These are phyloP conservation scores for Macrotrachela quadricornifera DNA, from an alignment of 1,140 invertebrate genomes.

Conservation along the genomic window DNA sequence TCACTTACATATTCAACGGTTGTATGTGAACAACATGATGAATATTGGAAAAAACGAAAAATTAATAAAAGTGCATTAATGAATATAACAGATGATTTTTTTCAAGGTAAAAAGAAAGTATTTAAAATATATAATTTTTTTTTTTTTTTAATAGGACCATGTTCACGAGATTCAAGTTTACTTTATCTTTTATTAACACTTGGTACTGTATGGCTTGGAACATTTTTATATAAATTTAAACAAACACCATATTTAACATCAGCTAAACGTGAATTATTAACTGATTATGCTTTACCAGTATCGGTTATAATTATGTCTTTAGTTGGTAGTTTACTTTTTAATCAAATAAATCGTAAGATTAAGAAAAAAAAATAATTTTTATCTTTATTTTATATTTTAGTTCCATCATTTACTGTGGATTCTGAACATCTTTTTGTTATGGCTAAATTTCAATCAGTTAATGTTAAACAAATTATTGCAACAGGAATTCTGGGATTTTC, in stretches of 20 bases:
- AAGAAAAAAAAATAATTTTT: no score
- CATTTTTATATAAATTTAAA: conserved; percentile 44
- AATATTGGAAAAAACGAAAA: background rate
- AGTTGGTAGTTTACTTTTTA: conserved; percentile 24
- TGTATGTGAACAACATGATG: background rate
- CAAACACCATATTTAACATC: conserved; percentile 44
- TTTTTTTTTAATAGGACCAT: background rate
- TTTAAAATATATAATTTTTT: background rate
- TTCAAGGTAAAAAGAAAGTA: no score
- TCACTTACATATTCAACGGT: background rate
- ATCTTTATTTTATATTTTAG: no score
- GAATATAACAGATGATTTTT: background rate
- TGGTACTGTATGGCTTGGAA: conserved; percentile 43
- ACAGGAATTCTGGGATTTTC: no score
- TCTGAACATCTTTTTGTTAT: conserved; percentile 18
- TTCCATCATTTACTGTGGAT: conserved; percentile 15
- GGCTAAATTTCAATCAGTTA: background rate
- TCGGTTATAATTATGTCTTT: conserved; percentile 42
- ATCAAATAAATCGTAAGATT: no score
- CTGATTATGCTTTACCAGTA: conserved; percentile 43
- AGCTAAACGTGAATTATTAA: conserved; percentile 39
- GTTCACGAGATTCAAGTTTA: conserved; percentile 35
- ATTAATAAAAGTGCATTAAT: background rate
- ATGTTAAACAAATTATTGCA: no score
- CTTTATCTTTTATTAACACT: conserved; percentile 42